These are phyloP conservation scores for Hiodon tergisus DNA, from an alignment of 2,113 vertebrate genomes.

Conservation along the genomic window DNA sequence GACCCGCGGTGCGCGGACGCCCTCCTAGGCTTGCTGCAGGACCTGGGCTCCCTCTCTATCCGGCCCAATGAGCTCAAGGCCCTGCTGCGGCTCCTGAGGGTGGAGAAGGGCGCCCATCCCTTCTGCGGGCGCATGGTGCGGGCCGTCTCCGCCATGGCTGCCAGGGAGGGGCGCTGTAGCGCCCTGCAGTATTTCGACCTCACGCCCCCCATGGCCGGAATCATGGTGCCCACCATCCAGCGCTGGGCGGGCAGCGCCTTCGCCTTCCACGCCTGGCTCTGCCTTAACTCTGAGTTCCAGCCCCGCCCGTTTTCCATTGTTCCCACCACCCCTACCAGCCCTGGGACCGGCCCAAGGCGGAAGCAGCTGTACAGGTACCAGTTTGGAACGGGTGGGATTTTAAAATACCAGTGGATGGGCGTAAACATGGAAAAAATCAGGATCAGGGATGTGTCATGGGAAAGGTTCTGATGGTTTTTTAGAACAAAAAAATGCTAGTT, in stretches of 20 bases:
- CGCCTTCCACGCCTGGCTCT: constrained; percentile 92
- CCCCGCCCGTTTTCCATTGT: constrained; percentile 32
- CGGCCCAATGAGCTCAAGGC: constrained; percentile 75
- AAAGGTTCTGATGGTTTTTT: too few species aligned
- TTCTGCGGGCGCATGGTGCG: constrained; percentile 65
- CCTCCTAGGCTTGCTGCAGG: constrained; percentile 75
- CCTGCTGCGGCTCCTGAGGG: constrained; percentile 69
- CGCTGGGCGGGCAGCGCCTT: constrained; percentile 85
- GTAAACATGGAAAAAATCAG: not conserved
- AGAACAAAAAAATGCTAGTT: too few species aligned
- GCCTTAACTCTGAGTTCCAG: constrained; percentile 66
- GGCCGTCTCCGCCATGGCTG: constrained; percentile 79
- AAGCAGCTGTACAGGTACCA: constrained; percentile 93
- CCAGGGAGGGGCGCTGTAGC: constrained; percentile 60
- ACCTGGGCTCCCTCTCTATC: constrained; percentile 79
- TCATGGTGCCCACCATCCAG: constrained; percentile 88
- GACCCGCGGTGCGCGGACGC: constrained; percentile 72
- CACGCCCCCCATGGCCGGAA: constrained; percentile 87
- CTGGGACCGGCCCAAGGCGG: constrained; percentile 65
- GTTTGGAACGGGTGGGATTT: rapidly evolving
- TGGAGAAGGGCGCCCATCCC: constrained; percentile 49
- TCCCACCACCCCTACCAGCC: constrained; percentile 22
- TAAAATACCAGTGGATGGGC: too few species aligned
- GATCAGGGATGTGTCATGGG: too few species aligned
- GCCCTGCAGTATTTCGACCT: constrained; percentile 88